These are phyloP conservation scores for Tyria jacobaeae DNA, from an alignment of 2,888 invertebrate genomes.

Conservation along the genomic window DNA sequence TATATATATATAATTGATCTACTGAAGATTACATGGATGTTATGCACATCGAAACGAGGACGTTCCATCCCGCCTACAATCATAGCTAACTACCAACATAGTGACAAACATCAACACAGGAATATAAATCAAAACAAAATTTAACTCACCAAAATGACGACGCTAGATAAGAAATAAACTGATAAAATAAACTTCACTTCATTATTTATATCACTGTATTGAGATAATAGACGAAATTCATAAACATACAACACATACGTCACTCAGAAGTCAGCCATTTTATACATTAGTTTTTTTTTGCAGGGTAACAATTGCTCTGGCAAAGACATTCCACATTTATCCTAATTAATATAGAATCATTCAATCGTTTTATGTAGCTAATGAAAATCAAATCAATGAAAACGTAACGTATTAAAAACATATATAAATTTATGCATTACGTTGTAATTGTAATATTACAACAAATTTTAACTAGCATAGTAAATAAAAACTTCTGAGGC, in stretches of 20 bases:
- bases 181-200: constrained; percentile 67
- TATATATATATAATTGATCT: constrained; percentile 10
- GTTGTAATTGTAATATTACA: too few species aligned
- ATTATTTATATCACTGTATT: constrained; percentile 67
- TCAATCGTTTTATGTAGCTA: not conserved
- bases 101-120: constrained; percentile 55
- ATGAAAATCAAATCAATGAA: too few species aligned
- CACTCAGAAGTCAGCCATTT: constrained; percentile 82
- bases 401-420: too few species aligned
- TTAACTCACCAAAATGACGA: constrained; percentile 66
- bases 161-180: constrained; percentile 55
- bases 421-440: too few species aligned
- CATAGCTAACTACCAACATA: constrained; percentile 58
- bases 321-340: constrained; percentile 14
- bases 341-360: not conserved
- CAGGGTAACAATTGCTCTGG: constrained; percentile 15
- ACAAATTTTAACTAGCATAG: too few species aligned
- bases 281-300: constrained; percentile 66
- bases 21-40: constrained; percentile 26
- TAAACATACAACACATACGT: constrained; percentile 85
- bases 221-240: constrained; percentile 65
- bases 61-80: constrained; percentile 70
- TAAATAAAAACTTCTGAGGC: too few species aligned
- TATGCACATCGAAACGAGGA: constrained; percentile 53
- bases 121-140: constrained; percentile 26